Evolutionary conservation across 2,113 vertebrate genomes (phyloP).

Genomic region (Amia ocellicauda): DNA sequence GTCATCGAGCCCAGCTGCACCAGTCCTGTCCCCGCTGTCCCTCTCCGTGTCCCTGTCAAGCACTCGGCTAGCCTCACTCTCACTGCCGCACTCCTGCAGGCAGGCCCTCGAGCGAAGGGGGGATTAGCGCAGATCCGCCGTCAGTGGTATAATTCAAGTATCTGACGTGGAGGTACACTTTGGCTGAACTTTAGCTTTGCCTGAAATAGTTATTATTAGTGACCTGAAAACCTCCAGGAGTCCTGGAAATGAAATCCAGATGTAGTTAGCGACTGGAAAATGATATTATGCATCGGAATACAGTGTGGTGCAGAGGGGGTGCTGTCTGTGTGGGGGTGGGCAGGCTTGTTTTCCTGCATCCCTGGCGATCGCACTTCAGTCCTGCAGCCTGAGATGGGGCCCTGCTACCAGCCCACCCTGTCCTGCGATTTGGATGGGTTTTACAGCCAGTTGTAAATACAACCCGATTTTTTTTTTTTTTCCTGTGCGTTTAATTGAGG

Average conservation of each 20-base stretch:
- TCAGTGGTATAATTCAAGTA: conserved; percentile 19
- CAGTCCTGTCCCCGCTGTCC: neutral
- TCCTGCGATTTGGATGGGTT: no score
- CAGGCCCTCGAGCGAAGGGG: neutral
- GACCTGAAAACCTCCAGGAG: conserved; percentile 69
- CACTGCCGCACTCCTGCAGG: neutral
- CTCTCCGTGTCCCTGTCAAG: no score
- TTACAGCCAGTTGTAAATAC: no score
- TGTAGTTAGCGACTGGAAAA: conserved; percentile 61
- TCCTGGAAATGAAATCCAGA: conserved; percentile 71
- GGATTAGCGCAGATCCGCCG: neutral
- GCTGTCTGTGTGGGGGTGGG: no score
- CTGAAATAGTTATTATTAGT: conserved; percentile 72
- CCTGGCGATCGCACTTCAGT: no score
- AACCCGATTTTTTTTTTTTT: no score
- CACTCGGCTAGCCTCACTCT: no score
- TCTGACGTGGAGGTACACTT: conserved; percentile 42
- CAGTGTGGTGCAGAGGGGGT: conserved; percentile 40
- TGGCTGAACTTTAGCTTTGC: conserved; percentile 67
- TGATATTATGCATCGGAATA: conserved; percentile 48
- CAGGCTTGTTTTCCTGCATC: conserved; percentile 36
- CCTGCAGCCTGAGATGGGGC: no score
- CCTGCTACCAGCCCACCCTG: no score
- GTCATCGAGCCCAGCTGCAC: conserved; percentile 21
- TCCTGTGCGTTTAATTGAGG: no score